A percentile compares a stretch with the other conserved stretches of the same genome.
Evolutionary conservation across 2,113 vertebrate species (phyloP).

Genomic region (Amphiprion ocellaris): DNA sequence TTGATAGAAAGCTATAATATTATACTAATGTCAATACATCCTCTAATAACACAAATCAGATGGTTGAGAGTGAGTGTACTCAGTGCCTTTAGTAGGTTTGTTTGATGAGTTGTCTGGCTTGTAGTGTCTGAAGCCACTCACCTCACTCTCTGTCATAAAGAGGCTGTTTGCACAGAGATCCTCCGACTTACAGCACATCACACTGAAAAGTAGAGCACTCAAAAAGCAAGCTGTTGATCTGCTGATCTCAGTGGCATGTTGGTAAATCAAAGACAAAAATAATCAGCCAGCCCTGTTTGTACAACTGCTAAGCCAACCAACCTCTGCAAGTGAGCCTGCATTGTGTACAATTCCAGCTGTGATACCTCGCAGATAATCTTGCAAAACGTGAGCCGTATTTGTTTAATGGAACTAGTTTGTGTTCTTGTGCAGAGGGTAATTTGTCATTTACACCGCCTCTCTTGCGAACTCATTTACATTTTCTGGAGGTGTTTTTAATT

Average conservation of each 20-base stretch:
- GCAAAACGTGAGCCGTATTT: constrained; percentile 52
- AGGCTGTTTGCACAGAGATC: constrained; percentile 85
- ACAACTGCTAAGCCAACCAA: constrained; percentile 61
- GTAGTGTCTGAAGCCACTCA: constrained; percentile 81
- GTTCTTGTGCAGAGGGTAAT: not conserved
- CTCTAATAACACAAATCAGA: constrained; percentile 73
- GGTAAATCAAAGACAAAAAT: constrained; percentile 75
- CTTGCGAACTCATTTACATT: not conserved
- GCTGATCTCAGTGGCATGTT: constrained; percentile 77
- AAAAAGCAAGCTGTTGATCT: constrained; percentile 72
- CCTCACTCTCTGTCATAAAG: constrained; percentile 83
- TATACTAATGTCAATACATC: constrained; percentile 68
- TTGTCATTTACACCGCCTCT: not conserved
- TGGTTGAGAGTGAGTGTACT: constrained; percentile 65
- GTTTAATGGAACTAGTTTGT: constrained; percentile 26
- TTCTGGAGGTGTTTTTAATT: constrained; percentile 1
- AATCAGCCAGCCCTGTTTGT: constrained; percentile 75
- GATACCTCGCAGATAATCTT: constrained; percentile 45
- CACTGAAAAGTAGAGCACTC: constrained; percentile 73
- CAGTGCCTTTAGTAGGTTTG: constrained; percentile 78
- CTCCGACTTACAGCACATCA: constrained; percentile 77
- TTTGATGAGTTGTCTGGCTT: constrained; percentile 81
- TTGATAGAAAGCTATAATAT: constrained; percentile 54
- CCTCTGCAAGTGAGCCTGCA: constrained; percentile 50
- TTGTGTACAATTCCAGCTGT: constrained; percentile 53